Base-by-base conservation (phyloP, 2,888 invertebrate genomes). In the Trissoscelio sp. region DNA sequence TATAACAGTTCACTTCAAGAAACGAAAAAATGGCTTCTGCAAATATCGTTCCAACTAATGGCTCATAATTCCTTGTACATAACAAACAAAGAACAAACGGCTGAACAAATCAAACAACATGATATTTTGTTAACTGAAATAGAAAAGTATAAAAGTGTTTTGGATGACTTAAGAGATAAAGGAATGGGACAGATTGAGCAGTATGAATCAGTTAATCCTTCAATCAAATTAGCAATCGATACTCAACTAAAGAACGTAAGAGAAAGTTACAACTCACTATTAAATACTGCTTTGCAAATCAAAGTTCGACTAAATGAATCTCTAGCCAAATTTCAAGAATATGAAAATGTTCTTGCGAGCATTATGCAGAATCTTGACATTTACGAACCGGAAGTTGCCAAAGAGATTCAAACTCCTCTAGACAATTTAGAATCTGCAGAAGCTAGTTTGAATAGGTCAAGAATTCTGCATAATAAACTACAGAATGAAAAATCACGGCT, bases 31-130 rank as follows among this genome's bases (percentile, higher is more conserved):
- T 99, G 98, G 98, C 92, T 98, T 53, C 92, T 98, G 20, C 98
- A 98, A 92, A 96, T 97, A 62, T 98, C 98, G 0, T 98, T 98
- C 94, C 97, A 97, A 88, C 93, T 98, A 0, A 98, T 98, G 98
- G 97, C 97, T 0, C 98, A 98, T 89, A 98, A 98, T 90, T 97
- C 98, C 0, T 92, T 98, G 16, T 97, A 97, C 89, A 98, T 98
- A 79, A 96, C 96, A 3, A 97, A 97, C 88, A 94, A 97, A 73
- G 96, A 97, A 85, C 97, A 98, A 91, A 98, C 98, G 0, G 94
- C 96, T 87, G 96, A 97, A 83, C 98, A 98, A 91, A 94, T 98
- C 39, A 95, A 95, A n/a, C 97, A 97, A 88, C 98, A 98, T 87
- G 95, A 96, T 86, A 92, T 93, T 0, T 90, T 96, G 14, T 90